Evolutionary conservation across 2,888 invertebrate species (phyloP).

Genomic region (Cheilosia vernalis): DNA sequence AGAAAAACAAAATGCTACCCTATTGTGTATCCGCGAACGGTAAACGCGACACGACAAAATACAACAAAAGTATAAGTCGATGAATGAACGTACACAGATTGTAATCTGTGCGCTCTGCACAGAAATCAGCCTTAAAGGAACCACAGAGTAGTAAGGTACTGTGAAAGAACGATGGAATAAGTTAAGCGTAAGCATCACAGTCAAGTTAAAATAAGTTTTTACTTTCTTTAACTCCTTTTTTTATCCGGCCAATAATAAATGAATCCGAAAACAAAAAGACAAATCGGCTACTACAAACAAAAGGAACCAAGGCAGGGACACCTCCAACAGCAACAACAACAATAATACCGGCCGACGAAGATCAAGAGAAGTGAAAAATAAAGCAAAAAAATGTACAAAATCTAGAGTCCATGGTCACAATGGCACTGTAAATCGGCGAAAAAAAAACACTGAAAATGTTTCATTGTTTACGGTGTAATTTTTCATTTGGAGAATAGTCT

Average conservation of each 20-base stretch:
- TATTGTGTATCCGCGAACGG: slow-evolving; percentile 58
- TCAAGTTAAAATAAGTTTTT: slow-evolving; percentile 32
- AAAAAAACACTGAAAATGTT: slow-evolving; percentile 39
- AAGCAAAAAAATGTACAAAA: slow-evolving; percentile 4
- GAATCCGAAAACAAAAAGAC: slow-evolving; percentile 67
- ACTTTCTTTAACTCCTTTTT: slow-evolving; percentile 29
- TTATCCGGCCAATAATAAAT: slow-evolving; percentile 50
- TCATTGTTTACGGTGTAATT: slow-evolving; percentile 69
- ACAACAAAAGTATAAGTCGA: slow-evolving; percentile 64
- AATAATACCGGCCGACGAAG: slow-evolving; percentile 1
- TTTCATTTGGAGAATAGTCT: slow-evolving; percentile 57
- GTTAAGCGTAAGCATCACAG: slow-evolving; percentile 8
- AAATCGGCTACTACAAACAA: slow-evolving; percentile 59
- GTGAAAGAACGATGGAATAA: slow-evolving; percentile 2
- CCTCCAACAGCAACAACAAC: not conserved
- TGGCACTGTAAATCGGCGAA: slow-evolving; percentile 30
- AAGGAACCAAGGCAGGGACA: slow-evolving; percentile 43
- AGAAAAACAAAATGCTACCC: slow-evolving; percentile 1
- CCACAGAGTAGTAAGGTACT: not conserved
- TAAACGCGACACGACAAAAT: slow-evolving; percentile 66
- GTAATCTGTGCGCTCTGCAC: slow-evolving; percentile 39
- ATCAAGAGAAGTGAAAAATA: slow-evolving; percentile 7
- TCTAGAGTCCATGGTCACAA: slow-evolving; percentile 53
- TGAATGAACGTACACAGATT: slow-evolving; percentile 70
- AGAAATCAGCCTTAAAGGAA: slow-evolving; percentile 12